These are phyloP conservation scores for Tringa solitaria DNA, from an alignment of 2,113 vertebrate genomes.

Conservation along the genomic window DNA sequence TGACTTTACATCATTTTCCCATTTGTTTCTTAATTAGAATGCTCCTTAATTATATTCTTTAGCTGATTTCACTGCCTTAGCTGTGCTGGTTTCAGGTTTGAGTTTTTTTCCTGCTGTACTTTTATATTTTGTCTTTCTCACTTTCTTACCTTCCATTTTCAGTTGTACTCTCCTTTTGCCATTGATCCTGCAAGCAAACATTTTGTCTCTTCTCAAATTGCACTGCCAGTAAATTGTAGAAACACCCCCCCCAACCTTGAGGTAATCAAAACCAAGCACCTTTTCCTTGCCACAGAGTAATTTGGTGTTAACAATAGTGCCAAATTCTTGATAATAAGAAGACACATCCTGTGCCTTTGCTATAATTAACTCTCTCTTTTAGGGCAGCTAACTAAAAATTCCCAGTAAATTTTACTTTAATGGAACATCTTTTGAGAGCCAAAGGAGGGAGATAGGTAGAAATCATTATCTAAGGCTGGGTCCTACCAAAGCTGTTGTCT, in stretches of 20 bases:
- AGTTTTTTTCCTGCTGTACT: not conserved
- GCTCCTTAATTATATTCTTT: not conserved
- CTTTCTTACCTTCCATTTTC: not conserved
- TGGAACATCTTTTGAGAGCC: not conserved
- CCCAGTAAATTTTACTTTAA: not conserved
- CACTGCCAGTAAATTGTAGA: not conserved
- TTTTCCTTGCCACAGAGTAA: not conserved
- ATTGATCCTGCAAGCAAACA: not conserved
- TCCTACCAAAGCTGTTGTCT: not conserved
- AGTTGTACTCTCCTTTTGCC: not conserved
- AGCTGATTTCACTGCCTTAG: not conserved
- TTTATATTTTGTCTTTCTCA: not conserved
- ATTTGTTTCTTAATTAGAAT: not conserved
- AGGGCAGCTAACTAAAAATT: not conserved
- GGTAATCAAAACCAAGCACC: not conserved
- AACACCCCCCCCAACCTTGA: rapidly evolving
- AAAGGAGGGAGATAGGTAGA: not conserved
- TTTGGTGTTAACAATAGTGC: not conserved
- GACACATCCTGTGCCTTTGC: not conserved
- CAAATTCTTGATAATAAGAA: not conserved
- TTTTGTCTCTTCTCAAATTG: not conserved
- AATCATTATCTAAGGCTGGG: not conserved
- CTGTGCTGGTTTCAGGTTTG: not conserved
- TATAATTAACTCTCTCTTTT: not conserved
- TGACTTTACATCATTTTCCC: not conserved